Evolutionary conservation across 2,888 invertebrate species (phyloP).

Genomic region (Cheilosia grossa): DNA sequence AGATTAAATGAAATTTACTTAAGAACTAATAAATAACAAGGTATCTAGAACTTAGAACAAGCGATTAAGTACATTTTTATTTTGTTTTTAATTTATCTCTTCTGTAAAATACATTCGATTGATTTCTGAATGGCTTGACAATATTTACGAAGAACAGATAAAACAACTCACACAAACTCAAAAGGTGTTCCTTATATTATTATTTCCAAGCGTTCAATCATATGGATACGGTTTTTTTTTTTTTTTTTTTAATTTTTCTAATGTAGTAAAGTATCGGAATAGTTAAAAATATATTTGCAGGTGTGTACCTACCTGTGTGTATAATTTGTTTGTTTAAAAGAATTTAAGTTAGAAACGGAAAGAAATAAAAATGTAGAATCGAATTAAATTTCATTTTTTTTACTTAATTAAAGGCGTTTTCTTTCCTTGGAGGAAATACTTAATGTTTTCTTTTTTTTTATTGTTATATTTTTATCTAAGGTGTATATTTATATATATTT

Average conservation of each 20-base stretch:
- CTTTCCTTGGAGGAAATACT: slow-evolving; percentile 81
- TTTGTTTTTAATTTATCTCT: not conserved
- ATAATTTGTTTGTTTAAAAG: slow-evolving; percentile 25
- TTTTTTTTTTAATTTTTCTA: slow-evolving; percentile 44
- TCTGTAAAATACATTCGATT: slow-evolving; percentile 25
- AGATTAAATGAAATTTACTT: slow-evolving; percentile 38
- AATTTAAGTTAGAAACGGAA: slow-evolving; percentile 61
- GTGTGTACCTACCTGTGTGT: not conserved
- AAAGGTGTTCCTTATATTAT: slow-evolving; percentile 9
- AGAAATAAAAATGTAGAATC: slow-evolving; percentile 49
- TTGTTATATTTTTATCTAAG: slow-evolving; percentile 76
- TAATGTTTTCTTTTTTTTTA: slow-evolving; percentile 48
- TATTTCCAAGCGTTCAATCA: slow-evolving; percentile 39
- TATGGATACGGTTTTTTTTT: slow-evolving; percentile 30
- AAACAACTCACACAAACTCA: slow-evolving; percentile 56
- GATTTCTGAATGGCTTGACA: slow-evolving; percentile 1
- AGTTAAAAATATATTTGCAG: slow-evolving; percentile 40
- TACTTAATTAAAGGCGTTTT: slow-evolving; percentile 79
- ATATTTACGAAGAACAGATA: slow-evolving; percentile 39
- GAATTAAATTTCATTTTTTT: slow-evolving; percentile 50
- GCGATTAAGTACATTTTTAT: slow-evolving; percentile 63
- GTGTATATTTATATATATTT: slow-evolving; percentile 47
- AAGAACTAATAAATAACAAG: slow-evolving; percentile 65
- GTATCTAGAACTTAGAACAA: slow-evolving; percentile 46
- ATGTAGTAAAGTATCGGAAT: slow-evolving; percentile 64